Evolutionary conservation across 1,140 invertebrate genomes (phyloP), one percentile per base, ranked within the genome.

Genomic region (Drosophila willistoni): DNA sequence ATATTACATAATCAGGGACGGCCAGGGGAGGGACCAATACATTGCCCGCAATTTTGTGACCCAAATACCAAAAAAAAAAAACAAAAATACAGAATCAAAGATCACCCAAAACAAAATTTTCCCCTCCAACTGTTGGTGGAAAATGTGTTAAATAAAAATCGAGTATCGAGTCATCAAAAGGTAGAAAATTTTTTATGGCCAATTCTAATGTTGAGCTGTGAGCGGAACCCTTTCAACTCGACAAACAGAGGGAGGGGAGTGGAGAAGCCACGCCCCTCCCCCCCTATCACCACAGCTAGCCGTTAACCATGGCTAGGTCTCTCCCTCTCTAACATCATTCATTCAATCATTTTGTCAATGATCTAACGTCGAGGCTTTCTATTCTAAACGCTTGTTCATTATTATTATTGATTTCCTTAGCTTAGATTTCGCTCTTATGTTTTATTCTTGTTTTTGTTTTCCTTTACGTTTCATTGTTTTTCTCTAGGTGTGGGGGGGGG

Each of bases 331-430:
- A 59, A n/a, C 83, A 78, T 74, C 84, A 79, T 83, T 87, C 83
- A 87, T 87, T 87, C 83, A 87, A 87, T 89, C 83, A 87, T 81
- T 87, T 87, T 89, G 84, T 87, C 83, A 87, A 87, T 87, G 83
- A 89, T 87, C 68, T 41, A 9, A 29, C 68, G 19, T 19, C 44
- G 10, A 44, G 61, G 66, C 76, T 81, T 71, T 71, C 71, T 70
- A 66, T 81, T 61, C 67, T 56, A 34, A 79, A 64, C 68, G 70
- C 75, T 70, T 44, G 79, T 83, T 85, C 79, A 87, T 87, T 89
- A 87, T 87, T 87, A 87, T 87, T 87, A 87, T 87, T 89, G 83
- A 87, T 87, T 87, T 87, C 77, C 83, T 73, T 83, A 36, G 85
- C 79, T 83, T 89, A 81, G 74, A 77, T 79, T 87, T 87, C 76